These are phyloP conservation scores for Periparus ater DNA, from an alignment of 2,797 vertebrate genomes.

Conservation along the genomic window DNA sequence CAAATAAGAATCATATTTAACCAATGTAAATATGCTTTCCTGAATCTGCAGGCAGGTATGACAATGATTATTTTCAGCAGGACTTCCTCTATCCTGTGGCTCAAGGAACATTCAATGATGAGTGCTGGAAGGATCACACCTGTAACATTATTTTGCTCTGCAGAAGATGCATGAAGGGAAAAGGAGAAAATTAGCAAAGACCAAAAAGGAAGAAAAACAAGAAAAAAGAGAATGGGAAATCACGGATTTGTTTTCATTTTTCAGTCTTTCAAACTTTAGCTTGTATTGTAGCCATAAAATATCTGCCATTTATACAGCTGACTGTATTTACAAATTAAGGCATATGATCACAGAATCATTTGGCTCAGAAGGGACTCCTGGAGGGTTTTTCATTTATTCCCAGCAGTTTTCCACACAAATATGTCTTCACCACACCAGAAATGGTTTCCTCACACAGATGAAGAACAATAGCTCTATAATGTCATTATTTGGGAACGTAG, in stretches of 20 bases:
- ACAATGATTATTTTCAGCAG: background rate
- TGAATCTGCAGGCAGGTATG: background rate
- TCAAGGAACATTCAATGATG: background rate
- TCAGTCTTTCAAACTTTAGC: background rate
- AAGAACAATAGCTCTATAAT: constrained; percentile 38
- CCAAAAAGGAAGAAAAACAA: background rate
- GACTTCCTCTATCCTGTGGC: background rate
- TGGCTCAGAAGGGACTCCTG: background rate
- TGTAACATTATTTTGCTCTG: background rate
- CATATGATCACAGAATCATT: background rate
- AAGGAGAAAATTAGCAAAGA: background rate
- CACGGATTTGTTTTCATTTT: background rate
- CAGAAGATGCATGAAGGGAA: background rate
- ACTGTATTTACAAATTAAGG: constrained; percentile 19
- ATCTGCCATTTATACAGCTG: background rate
- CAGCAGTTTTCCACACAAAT: constrained; percentile 11
- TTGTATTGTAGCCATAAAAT: background rate
- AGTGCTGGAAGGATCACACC: background rate
- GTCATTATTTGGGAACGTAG: background rate
- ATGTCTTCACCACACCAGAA: background rate
- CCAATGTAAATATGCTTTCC: background rate
- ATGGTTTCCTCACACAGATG: background rate
- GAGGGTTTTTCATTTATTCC: background rate
- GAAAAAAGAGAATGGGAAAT: background rate
- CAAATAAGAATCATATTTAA: background rate